Base-by-base conservation (phyloP, 2,113 vertebrate species). In the Leptocoma aspasia region DNA sequence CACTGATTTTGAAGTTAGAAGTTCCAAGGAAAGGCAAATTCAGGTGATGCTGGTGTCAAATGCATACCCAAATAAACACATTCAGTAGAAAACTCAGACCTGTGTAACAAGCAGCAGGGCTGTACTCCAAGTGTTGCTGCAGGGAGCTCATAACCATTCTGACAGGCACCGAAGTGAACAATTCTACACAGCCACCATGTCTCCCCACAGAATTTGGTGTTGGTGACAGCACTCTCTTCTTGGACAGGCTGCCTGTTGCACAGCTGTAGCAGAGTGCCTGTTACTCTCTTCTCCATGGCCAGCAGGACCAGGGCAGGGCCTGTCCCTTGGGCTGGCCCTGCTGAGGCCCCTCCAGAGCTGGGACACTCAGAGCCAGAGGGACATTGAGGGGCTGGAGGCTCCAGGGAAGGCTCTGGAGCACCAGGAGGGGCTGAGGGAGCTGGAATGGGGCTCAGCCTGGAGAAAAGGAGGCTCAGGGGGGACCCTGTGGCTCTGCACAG, bases 321-420 rank as follows among this genome's bases (percentile, higher is more conserved):
- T 1, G 0, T 19, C 18, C 59, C 24, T 5, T 16, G 30, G 13
- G 52, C 60, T 24, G 42, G 42, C 76, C 3, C 27, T 49, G 35
- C 49, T 49, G 41, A 63, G 26, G 41, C 2, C 6, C n/a, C 26
- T 26, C 4, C 0, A 49, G 42, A 21, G 49, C 66, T 44, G 18
- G 50, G 65, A 11, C 24, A 6, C 47, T 30, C 49, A 9, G 3
- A 4, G 21, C 42, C 42, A 80, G 31, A 49, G 49, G 49, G 35
- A 27, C 31, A 5, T 0, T 1, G 57, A 63, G 19, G 28, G 24
- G 47, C n/a, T 47, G 65, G 14, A 79, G 16, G 2, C 30, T 2
- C 13, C 57, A 56, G 49, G 50, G 27, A 6, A 71, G 31, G 35
- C 20, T 0, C 7, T 50, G 83, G 28, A 68, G 44, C 31, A 0